Base-by-base conservation (phyloP, 2,113 vertebrate genomes). In the Dicerorhinus sumatrensis region DNA sequence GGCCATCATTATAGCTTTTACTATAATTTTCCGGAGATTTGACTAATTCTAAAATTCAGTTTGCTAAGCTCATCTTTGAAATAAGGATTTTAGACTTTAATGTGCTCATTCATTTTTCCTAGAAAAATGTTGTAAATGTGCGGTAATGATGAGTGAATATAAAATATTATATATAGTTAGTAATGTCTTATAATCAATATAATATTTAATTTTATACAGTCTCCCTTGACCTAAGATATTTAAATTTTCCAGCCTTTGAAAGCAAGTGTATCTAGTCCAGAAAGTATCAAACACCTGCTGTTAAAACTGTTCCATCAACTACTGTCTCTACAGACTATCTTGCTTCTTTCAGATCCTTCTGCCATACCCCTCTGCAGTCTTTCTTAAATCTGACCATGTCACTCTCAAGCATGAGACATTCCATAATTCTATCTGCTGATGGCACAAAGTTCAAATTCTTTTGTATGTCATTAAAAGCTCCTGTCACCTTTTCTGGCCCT, bases 11-110 rank as follows among this genome's bases (percentile, higher is more conserved):
- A 79, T n/a, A 48, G 12, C 8, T 87, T 90, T 93, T 46, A 60
- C 8, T 62, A 42, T 62, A 33, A 93, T 67, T 90, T 92, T 86
- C 72, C 80, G 92, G 48, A 87, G 20, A 90, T 79, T 42, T 87
- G 46, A 92, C 42, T 92, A 92, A 83, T 91, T 94, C 23, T 94
- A 70, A 96, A 75, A 73, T 90, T 94, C 27, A 63, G 25, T 72
- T 90, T 72, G 46, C 20, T 69, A 65, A 89, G 16, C 0, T 69
- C 58, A 75, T 92, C 3, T 51, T 80, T 83, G 62, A 80, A 36
- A 83, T 83, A 63, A 67, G 3, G 58, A 6, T 92, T 8, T 75
- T 89, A 18, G 23, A 65, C 67, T 46, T 93, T 23, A 70, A 75
- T 90, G 14, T 39, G 0, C 2, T 42, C 72, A 65, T 48, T 70